These are phyloP conservation scores for Ectemnius cavifrons DNA, from an alignment of 2,888 invertebrate genomes.

Conservation along the genomic window DNA sequence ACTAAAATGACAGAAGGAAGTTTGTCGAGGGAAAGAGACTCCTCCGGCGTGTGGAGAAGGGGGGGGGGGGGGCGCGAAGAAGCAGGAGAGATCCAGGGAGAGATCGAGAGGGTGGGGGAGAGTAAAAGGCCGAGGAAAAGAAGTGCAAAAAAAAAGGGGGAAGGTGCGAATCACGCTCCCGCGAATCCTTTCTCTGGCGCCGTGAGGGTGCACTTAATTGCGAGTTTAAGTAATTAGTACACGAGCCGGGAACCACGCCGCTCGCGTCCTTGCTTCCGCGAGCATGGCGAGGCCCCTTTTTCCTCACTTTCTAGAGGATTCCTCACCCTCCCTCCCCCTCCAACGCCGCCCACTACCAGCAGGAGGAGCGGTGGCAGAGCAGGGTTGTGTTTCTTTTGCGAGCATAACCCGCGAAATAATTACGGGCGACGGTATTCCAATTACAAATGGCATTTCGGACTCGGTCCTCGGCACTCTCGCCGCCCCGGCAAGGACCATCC, in stretches of 20 bases:
- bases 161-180: conserved; percentile 72
- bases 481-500: conserved; percentile 42
- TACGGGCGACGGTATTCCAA: conserved; percentile 40
- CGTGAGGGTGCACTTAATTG: conserved; percentile 67
- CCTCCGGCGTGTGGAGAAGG: too few relatives aligned
- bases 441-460: conserved; percentile 50
- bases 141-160: conserved; percentile 57
- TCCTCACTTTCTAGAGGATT: conserved; percentile 48
- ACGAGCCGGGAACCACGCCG: conserved; percentile 43
- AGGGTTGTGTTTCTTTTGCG: conserved; percentile 41
- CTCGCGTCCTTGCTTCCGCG: conserved; percentile 48
- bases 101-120: not conserved
- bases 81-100: conserved; percentile 12
- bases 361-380: conserved; percentile 24
- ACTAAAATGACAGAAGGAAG: too few relatives aligned
- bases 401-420: conserved; percentile 40
- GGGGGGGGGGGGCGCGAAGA: not conserved
- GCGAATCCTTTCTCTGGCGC: conserved; percentile 64
- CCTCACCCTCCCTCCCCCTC: conserved; percentile 23
- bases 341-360: not conserved
- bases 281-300: conserved; percentile 44
- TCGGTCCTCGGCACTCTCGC: conserved; percentile 42
- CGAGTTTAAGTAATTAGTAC: conserved; percentile 71
- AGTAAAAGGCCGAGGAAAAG: conserved; percentile 32
- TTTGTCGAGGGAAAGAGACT: too few relatives aligned